Conservation (phyloP, 2,888 invertebrate genomes). For the Noctua fimbriata region DNA sequence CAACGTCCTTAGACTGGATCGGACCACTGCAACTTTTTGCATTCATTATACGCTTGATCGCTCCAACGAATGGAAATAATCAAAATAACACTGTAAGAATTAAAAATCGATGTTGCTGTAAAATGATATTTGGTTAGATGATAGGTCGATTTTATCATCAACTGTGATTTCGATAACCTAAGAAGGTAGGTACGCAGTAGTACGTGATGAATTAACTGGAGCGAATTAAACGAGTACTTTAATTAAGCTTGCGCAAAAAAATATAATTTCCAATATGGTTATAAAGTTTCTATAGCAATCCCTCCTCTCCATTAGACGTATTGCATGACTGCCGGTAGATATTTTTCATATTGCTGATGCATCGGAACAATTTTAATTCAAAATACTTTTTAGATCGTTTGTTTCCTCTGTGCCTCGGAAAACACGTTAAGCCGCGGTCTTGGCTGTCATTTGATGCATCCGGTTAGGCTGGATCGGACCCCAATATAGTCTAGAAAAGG, state of each 20-base stretch:
- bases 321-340: not conserved
- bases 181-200: not conserved
- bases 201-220: not conserved
- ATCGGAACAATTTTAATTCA: too few relatives aligned
- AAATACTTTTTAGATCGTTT: too few relatives aligned
- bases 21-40: slow-evolving; percentile 51
- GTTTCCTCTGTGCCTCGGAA: not conserved
- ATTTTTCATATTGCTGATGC: too few relatives aligned
- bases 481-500: not conserved
- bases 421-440: too few relatives aligned
- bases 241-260: not conserved
- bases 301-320: not conserved
- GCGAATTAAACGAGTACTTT: not conserved
- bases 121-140: slow-evolving; percentile 18
- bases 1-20: slow-evolving; percentile 55
- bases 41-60: slow-evolving; percentile 29
- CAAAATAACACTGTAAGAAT: slow-evolving; percentile 15
- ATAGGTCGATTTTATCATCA: not conserved
- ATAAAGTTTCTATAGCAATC: not conserved
- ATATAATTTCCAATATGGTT: not conserved
- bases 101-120: slow-evolving; percentile 24
- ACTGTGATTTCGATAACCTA: not conserved
- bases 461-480: not conserved
- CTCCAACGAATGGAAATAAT: slow-evolving; percentile 18
- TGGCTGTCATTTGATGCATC: not conserved